Percentiles rank a stretch among this genome's conserved stretches.
These are phyloP conservation scores for Bufo gargarizans DNA, from an alignment of 2,113 vertebrate species.

Conservation along the genomic window DNA sequence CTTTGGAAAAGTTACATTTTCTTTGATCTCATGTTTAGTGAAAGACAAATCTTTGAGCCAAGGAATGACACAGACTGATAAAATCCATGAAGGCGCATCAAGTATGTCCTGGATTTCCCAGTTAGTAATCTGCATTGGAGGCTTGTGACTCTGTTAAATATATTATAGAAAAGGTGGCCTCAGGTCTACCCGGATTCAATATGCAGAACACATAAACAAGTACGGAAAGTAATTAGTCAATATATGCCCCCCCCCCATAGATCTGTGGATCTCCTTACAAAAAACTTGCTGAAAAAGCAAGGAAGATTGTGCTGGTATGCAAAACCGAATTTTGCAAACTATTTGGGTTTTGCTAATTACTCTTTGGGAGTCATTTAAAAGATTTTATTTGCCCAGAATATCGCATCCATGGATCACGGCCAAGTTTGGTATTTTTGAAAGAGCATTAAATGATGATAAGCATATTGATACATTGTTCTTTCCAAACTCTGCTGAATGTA, in stretches of 20 bases:
- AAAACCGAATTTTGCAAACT: not conserved
- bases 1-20: not conserved
- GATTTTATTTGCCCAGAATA: not conserved
- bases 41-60: not conserved
- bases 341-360: not conserved
- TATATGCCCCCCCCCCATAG: not conserved
- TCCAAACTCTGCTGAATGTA: not conserved
- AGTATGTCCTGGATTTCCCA: not conserved
- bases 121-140: not conserved
- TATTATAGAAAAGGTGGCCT: not conserved
- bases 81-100: not conserved
- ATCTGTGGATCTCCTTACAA: not conserved
- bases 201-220: not conserved
- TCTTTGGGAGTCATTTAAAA: conserved; percentile 4
- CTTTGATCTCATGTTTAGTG: not conserved
- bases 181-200: not conserved
- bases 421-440: not conserved
- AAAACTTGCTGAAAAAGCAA: not conserved
- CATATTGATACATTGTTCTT: not conserved
- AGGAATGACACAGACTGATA: not conserved
- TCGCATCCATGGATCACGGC: not conserved
- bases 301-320: not conserved
- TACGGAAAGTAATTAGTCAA: not conserved
- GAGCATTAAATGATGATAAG: not conserved
- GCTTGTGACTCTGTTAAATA: not conserved